A percentile compares a stretch with the other conserved stretches of the same genome.
phyloP scores from a whole-genome alignment of 2,113 vertebrate genomes.

The Anhinga anhinga region DNA sequence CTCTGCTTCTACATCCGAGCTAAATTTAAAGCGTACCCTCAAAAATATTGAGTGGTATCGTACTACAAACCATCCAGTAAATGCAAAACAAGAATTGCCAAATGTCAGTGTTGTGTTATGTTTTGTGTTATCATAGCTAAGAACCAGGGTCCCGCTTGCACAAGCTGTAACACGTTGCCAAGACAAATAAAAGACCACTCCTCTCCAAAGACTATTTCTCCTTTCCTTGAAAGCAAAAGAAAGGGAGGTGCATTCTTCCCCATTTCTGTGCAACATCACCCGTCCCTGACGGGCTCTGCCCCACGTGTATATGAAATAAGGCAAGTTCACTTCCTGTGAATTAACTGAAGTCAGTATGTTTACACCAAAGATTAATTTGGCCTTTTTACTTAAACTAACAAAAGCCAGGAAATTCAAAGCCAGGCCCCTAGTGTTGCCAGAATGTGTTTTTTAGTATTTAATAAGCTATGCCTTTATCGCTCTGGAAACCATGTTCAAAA shows the following conservation, averaged over 20 bases:
- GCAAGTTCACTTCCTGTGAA: background rate
- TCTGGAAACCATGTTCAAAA: background rate
- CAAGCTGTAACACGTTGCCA: background rate
- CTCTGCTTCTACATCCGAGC: background rate
- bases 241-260: background rate
- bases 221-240: background rate
- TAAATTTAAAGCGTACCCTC: background rate
- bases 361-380: constrained; percentile 29
- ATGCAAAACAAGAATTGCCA: background rate
- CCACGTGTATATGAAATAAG: fast-evolving
- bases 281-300: background rate
- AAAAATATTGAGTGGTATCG: background rate
- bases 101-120: background rate
- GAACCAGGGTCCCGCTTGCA: background rate
- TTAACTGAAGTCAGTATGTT: background rate
- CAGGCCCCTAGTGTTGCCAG: background rate
- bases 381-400: constrained; percentile 4
- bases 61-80: background rate
- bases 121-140: background rate
- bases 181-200: background rate
- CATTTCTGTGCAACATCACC: background rate
- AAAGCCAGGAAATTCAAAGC: constrained; percentile 61
- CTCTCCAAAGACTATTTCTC: background rate
- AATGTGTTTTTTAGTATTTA: background rate
- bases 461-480: background rate